These are phyloP conservation scores for Euclidia mi DNA, from an alignment of 2,888 invertebrate genomes.

Conservation along the genomic window DNA sequence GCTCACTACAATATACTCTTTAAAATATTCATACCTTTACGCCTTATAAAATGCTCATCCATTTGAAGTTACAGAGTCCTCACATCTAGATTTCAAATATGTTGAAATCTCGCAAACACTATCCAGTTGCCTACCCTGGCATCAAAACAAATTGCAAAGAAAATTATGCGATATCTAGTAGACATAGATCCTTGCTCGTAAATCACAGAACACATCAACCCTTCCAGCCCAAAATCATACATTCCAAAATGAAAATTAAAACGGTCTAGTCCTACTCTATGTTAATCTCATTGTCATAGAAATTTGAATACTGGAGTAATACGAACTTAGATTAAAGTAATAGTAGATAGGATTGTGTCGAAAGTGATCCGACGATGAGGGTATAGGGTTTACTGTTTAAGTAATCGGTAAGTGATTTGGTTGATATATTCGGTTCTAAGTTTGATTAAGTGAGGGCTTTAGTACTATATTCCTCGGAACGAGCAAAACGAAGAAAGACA, in stretches of 20 bases:
- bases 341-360: constrained; percentile 30
- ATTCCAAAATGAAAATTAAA: constrained; percentile 53
- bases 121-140: no score
- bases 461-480: no score
- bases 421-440: constrained; percentile 1
- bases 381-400: constrained; percentile 14
- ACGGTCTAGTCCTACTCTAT: constrained; percentile 53
- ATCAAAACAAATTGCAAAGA: no score
- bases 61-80: no score
- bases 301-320: constrained; percentile 56
- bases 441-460: neutral
- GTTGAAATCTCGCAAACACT: no score
- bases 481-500: no score
- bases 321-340: constrained; percentile 48
- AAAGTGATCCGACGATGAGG: constrained; percentile 26
- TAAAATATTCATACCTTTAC: no score
- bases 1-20: no score
- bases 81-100: no score
- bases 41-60: no score
- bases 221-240: constrained; percentile 39
- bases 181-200: constrained; percentile 9
- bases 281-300: constrained; percentile 56
- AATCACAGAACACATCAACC: constrained; percentile 34
- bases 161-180: no score
- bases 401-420: constrained; percentile 8